Percentiles rank a stretch among this genome's conserved stretches.
phyloP scores from a whole-genome alignment of 2,797 vertebrate genomes.

The Nasua narica region DNA sequence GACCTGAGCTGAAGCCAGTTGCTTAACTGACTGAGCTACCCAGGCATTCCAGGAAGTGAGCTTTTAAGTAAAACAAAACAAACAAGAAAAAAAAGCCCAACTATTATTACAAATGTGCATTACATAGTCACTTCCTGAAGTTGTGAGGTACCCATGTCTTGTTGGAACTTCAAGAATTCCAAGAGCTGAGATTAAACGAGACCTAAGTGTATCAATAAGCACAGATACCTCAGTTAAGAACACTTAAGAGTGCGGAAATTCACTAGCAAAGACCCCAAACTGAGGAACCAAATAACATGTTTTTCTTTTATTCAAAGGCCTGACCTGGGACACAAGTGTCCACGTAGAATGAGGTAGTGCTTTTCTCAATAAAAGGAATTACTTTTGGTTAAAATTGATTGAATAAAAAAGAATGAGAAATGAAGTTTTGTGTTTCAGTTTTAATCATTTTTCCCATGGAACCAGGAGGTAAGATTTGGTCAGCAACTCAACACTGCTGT shows the following conservation, averaged over 20 bases:
- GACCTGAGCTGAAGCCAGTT: no score
- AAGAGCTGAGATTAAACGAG: background rate
- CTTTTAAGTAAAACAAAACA: background rate
- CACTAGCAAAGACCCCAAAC: background rate
- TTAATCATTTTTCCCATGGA: background rate
- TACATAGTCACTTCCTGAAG: background rate
- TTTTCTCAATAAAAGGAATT: background rate
- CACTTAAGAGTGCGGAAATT: background rate
- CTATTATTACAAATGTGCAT: background rate
- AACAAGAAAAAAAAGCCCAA: background rate
- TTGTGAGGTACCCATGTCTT: background rate
- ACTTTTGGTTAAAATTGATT: background rate
- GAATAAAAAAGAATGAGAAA: constrained; percentile 1
- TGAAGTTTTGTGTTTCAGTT: background rate
- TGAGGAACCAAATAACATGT: background rate
- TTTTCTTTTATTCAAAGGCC: background rate
- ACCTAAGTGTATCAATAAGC: background rate
- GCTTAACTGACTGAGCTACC: no score
- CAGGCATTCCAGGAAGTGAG: background rate
- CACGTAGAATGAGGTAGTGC: background rate
- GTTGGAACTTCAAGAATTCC: background rate
- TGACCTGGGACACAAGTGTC: background rate
- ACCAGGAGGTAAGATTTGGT: background rate
- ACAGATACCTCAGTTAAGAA: background rate
- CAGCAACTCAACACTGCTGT: background rate